Conservation (phyloP, 2,888 invertebrate genomes). For the Drosophila nr. medialis region DNA sequence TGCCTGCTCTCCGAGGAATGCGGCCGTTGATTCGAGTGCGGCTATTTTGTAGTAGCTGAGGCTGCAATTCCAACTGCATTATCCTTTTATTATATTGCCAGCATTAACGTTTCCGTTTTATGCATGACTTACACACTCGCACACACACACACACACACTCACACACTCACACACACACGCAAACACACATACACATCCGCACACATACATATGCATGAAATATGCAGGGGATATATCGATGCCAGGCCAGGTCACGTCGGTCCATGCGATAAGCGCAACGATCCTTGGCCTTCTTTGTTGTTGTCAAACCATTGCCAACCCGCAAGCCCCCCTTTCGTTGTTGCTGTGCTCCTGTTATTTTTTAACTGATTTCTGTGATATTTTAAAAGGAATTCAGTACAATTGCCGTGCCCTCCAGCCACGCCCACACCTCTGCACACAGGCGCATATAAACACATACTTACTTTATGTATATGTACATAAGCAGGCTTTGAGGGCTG, state of each 20-base stretch:
- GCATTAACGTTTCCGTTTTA: conserved; percentile 59
- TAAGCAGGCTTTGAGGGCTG: conserved; percentile 3
- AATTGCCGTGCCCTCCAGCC: conserved; percentile 33
- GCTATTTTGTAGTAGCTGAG: conserved; percentile 11
- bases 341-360: conserved; percentile 26
- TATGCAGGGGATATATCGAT: conserved; percentile 40
- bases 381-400: conserved; percentile 52
- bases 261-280: conserved; percentile 28
- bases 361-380: conserved; percentile 53
- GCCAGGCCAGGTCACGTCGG: conserved; percentile 21
- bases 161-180: background rate
- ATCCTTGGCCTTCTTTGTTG: conserved; percentile 33
- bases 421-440: background rate
- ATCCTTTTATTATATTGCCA: conserved; percentile 65
- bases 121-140: conserved; percentile 25
- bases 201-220: conserved; percentile 17
- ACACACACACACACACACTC: background rate
- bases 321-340: background rate
- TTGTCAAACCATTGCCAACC: background rate
- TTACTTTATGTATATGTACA: background rate
- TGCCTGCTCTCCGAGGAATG: conserved; percentile 50
- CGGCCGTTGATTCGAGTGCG: conserved; percentile 11
- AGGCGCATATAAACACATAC: background rate
- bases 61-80: conserved; percentile 53
- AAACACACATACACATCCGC: background rate